Base-by-base conservation (phyloP, 2,888 invertebrate species). In the Sesia apiformis region DNA sequence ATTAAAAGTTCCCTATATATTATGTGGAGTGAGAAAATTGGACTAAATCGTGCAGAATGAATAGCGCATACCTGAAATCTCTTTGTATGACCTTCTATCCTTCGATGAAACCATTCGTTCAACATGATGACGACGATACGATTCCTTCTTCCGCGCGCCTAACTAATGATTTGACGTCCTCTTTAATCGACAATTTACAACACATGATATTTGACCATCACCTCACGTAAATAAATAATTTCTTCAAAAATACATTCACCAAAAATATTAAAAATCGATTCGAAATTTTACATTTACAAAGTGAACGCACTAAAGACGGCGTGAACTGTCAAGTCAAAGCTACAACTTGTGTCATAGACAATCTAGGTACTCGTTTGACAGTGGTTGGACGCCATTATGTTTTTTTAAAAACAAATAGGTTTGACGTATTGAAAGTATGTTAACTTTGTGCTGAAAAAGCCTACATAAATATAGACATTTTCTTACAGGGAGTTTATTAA, bases 231-330 rank as follows among this genome's bases (percentile, higher is more conserved):
- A 83, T 84, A 89, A 86, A 89, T 69, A 84, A 84, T 86, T 82
- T 81, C 81, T 70, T 89, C 86, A 81, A 89, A 89, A 89, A 89
- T 84, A 86, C 80, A 86, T 68, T 67, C 74, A 84, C 78, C 83
- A 86, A 85, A 88, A 89, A 87, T 84, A 79, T 80, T 76, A 76
- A 76, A 87, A 86, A 84, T 76, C 68, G 69, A 76, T 79, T 84
- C 79, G 78, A 84, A 87, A 84, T 82, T 84, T 81, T 74, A 74
- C 76, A 74, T 73, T 69, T 67, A 83, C 78, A 77, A 72, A 77
- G 74, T 80, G 72, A 76, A 81, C 72, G 70, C 74, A 74, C 70
- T 72, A 69, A 70, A 69, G 72, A 74, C 70, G 69, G 66, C 63
- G 66, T 70, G 59, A 65, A 58, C 59, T 65, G 66, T 66, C 69